Evolutionary conservation across 1,140 invertebrate genomes (phyloP), one percentile per base, ranked within the genome.

Genomic region (Apocrypta bakeri): DNA sequence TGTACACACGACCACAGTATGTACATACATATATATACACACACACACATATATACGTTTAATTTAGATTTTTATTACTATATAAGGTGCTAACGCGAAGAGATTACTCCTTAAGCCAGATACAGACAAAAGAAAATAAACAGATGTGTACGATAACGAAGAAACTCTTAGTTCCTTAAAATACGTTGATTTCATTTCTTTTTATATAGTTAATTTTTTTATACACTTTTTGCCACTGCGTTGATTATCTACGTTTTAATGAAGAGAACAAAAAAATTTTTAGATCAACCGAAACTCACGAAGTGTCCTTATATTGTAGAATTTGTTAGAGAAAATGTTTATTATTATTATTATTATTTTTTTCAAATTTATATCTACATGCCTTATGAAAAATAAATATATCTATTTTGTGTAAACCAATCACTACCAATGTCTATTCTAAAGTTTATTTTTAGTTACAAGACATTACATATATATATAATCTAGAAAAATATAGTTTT

Each of bases 1-100:
- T 82, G 48, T 82, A 71, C 73, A 82, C 72, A 74, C 73, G 27
- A 74, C n/a, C n/a, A n/a, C 27, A 75, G 79, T 75, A 82, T 82
- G 80, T 82, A 82, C 63, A 77, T 82, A 82, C n/a, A n/a, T n/a
- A n/a, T n/a, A n/a, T n/a, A n/a, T n/a, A n/a, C n/a, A n/a, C n/a
- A n/a, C n/a, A n/a, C n/a, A n/a, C n/a, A n/a, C n/a, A n/a, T 82
- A 76, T 71, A 71, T 61, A 63, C 76, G 33, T 76, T 76, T 82
- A 82, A 48, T 69, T 76, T 82, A 81, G 56, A 2, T 1, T 12
- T 48, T 77, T 71, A 14, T 82, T 27, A 71, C 33, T n/a, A 69
- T n/a, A n/a, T 78, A 72, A 40, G 66, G 74, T 64, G 74, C 81
- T 82, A n/a, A 77, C 68, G 74, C 17, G 31, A 82, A 63, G 74